phyloP scores from a whole-genome alignment of 2,888 invertebrate species.

The Cantharis rustica region DNA sequence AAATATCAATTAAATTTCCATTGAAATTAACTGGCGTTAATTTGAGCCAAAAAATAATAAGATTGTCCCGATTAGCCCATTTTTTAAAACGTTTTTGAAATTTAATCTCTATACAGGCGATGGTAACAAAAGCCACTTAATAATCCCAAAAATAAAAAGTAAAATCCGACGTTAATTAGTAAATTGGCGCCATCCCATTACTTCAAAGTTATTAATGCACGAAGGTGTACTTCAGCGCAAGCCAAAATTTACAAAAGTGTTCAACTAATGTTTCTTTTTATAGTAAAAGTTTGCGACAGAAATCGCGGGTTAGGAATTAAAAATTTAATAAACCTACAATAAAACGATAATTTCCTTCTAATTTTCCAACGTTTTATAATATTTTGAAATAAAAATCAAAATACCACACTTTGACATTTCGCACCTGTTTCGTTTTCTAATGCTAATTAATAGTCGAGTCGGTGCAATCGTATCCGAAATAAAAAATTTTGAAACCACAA shows the following conservation, averaged over 20 bases:
- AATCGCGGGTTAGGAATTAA: neutral
- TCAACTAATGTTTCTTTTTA: neutral
- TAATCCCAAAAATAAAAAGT: neutral
- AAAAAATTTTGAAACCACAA: neutral
- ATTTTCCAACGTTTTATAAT: neutral
- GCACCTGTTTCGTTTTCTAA: neutral
- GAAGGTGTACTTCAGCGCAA: neutral
- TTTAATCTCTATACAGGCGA: neutral
- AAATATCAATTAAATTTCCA: neutral
- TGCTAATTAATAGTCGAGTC: neutral
- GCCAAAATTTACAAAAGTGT: neutral
- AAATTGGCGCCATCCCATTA: constrained; percentile 3
- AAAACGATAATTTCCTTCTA: neutral
- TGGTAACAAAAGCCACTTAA: neutral
- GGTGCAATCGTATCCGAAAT: neutral
- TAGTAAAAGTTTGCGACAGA: neutral
- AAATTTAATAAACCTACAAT: neutral
- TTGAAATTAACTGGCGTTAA: neutral
- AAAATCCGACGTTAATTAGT: neutral
- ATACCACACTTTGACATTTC: neutral
- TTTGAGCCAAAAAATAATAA: neutral
- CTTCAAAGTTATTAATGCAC: constrained; percentile 2
- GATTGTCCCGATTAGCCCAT: neutral
- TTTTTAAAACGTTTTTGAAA: neutral
- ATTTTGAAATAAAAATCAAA: neutral